Conservation (phyloP, 2,888 invertebrate genomes). For the Hydriomena furcata region DNA sequence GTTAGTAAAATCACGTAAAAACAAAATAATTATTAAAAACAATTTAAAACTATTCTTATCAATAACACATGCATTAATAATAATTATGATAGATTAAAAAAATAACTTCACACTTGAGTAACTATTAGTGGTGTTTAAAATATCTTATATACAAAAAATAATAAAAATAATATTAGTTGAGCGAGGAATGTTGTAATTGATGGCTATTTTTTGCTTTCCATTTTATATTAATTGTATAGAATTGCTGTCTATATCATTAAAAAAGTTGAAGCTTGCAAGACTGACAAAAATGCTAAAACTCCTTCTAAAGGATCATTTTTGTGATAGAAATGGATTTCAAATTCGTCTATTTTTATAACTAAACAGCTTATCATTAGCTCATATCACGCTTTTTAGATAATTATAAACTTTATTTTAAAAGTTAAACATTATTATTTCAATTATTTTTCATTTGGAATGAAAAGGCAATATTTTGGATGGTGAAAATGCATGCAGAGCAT, state of each 20-base stretch:
- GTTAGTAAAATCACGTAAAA: conserved; percentile 9
- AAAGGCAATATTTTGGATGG: conserved; percentile 41
- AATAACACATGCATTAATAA: no score
- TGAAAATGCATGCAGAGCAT: conserved; percentile 45
- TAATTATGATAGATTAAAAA: not conserved
- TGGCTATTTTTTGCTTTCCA: conserved; percentile 25
- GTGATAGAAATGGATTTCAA: conserved; percentile 63
- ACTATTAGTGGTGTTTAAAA: not conserved
- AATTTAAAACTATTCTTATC: no score
- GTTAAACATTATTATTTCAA: not conserved
- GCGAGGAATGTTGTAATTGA: conserved; percentile 5
- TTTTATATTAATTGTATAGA: conserved; percentile 9
- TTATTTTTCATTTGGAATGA: conserved; percentile 26
- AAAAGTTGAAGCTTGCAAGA: conserved; percentile 75
- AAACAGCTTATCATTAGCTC: conserved; percentile 45
- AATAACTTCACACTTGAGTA: conserved; percentile 1
- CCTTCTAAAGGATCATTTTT: conserved; percentile 72
- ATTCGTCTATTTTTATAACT: conserved; percentile 69
- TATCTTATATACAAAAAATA: conserved; percentile 18
- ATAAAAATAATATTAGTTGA: conserved; percentile 2
- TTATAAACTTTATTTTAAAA: not conserved
- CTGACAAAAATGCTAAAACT: conserved; percentile 63
- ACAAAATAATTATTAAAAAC: no score
- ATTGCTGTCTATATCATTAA: conserved; percentile 45
- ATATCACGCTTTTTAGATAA: conserved; percentile 19